Conservation (phyloP, 2,888 invertebrate species). For the Abrostola triplasia region DNA sequence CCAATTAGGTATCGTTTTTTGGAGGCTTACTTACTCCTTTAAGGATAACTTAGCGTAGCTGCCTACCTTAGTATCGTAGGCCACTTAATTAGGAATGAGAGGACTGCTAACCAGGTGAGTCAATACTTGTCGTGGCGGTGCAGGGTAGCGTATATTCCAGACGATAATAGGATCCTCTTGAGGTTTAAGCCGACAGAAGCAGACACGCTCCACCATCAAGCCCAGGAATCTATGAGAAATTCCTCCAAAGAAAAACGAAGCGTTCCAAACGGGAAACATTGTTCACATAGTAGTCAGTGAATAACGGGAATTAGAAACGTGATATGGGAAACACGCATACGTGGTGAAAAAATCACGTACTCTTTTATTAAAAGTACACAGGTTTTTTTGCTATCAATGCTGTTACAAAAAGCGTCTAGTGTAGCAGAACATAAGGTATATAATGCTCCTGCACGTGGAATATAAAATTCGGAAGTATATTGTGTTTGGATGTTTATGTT, state of each 20-base stretch:
- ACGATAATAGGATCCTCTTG: too few relatives aligned
- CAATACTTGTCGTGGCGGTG: too few relatives aligned
- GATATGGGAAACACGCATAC: slow-evolving; percentile 9
- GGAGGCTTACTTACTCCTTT: too few relatives aligned
- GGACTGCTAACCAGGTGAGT: too few relatives aligned
- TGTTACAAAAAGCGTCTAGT: not conserved
- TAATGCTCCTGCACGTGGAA: not conserved
- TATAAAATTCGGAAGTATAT: not conserved
- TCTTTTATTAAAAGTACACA: slow-evolving; percentile 11
- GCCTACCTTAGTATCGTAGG: too few relatives aligned
- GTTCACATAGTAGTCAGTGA: not conserved
- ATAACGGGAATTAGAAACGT: not conserved
- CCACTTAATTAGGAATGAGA: too few relatives aligned
- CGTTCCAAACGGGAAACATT: slow-evolving; percentile 3
- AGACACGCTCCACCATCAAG: too few relatives aligned
- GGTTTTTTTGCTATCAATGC: not conserved
- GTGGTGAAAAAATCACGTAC: slow-evolving; percentile 8
- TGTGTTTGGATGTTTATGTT: slow-evolving; percentile 4
- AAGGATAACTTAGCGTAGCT: too few relatives aligned
- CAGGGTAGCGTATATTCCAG: too few relatives aligned
- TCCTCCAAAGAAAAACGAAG: not conserved
- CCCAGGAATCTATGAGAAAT: not conserved
- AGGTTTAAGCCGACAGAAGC: too few relatives aligned
- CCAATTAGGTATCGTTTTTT: too few relatives aligned
- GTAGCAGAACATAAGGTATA: not conserved